Evolutionary conservation across 2,113 vertebrate species (phyloP).

Genomic region (Heterotilapia buettikoferi): DNA sequence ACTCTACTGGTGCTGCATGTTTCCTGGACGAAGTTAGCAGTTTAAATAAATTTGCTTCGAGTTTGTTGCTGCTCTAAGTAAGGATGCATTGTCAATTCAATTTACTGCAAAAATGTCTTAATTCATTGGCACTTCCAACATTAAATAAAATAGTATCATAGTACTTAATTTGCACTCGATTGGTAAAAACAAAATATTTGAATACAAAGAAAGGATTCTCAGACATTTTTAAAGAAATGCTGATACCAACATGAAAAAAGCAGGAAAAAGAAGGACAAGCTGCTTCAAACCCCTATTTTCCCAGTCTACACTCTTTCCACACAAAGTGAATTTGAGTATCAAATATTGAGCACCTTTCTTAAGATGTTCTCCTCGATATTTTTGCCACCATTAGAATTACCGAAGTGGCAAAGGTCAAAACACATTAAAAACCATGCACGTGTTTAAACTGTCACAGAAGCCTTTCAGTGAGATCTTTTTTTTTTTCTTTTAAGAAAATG

Average conservation of each 20-base stretch:
- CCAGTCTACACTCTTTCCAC: not conserved
- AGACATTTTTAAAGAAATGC: not conserved
- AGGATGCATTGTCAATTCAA: not conserved
- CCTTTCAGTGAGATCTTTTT: not conserved
- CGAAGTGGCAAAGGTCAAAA: slow-evolving; percentile 45
- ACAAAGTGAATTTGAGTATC: slow-evolving; percentile 23
- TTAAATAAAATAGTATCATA: not conserved
- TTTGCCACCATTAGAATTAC: slow-evolving; percentile 36
- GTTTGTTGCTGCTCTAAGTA: not conserved
- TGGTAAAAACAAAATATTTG: not conserved
- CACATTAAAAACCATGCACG: slow-evolving; percentile 25
- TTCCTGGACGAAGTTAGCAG: not conserved
- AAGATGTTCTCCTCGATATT: slow-evolving; percentile 15
- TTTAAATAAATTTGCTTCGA: not conserved
- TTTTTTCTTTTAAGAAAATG: not conserved
- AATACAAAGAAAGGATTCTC: not conserved
- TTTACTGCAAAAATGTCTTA: not conserved
- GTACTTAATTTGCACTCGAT: fast-evolving
- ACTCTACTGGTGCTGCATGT: not conserved
- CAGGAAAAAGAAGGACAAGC: not conserved
- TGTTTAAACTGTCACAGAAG: slow-evolving; percentile 16
- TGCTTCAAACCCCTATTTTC: not conserved
- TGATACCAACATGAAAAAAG: not conserved
- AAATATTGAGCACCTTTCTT: slow-evolving; percentile 47
- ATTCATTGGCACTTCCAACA: not conserved